Conservation (phyloP, 2,888 invertebrate genomes). For the Cheilosia impressa region DNA sequence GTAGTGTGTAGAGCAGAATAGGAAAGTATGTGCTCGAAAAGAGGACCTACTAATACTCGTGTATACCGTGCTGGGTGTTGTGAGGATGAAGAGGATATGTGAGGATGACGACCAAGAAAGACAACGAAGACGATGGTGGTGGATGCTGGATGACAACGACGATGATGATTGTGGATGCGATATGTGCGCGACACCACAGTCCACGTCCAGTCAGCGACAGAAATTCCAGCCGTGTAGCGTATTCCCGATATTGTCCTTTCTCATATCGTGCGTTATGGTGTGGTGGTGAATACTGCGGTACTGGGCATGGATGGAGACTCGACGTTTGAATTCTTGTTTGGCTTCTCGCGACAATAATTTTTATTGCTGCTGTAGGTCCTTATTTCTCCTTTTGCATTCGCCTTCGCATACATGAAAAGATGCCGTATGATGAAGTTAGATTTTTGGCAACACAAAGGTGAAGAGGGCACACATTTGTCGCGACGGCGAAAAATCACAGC, state of each 20-base stretch:
- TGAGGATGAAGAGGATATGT: slow-evolving; percentile 67
- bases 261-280: slow-evolving; percentile 39
- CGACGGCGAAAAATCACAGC: slow-evolving; percentile 40
- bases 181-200: slow-evolving; percentile 58
- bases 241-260: slow-evolving; percentile 71
- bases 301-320: too few species aligned
- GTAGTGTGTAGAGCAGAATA: slow-evolving; percentile 28
- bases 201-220: slow-evolving; percentile 69
- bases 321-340: slow-evolving; percentile 51
- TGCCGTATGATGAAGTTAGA: slow-evolving; percentile 19
- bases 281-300: slow-evolving; percentile 23
- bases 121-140: slow-evolving; percentile 64
- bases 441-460: slow-evolving; percentile 51
- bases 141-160: slow-evolving; percentile 42
- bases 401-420: slow-evolving; percentile 43
- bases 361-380: slow-evolving; percentile 43
- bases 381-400: slow-evolving; percentile 40
- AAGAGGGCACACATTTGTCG: slow-evolving; percentile 36
- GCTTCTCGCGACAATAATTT: slow-evolving; percentile 72
- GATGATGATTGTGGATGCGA: slow-evolving; percentile 50
- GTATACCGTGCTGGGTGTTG: slow-evolving; percentile 18
- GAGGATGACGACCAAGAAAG: slow-evolving; percentile 67
- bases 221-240: slow-evolving; percentile 75
- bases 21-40: slow-evolving; percentile 40
- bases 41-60: slow-evolving; percentile 72